Base-by-base conservation (phyloP, 35 echinoderm and acorn worm species). In the Amphiura filiformis region DNA sequence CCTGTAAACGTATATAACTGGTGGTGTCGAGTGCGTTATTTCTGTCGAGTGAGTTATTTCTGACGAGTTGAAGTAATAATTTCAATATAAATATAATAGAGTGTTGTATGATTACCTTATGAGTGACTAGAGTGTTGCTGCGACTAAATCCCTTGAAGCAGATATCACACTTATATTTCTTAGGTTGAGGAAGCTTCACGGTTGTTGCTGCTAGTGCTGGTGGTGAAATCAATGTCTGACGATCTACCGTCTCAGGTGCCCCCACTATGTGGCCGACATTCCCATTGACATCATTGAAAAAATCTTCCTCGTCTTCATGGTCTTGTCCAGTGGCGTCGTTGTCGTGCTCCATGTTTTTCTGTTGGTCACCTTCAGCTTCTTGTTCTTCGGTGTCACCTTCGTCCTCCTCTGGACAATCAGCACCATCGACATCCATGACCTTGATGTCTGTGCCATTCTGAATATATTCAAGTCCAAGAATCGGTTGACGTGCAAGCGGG, bases 91-190 rank as follows among this genome's bases (percentile, higher is more conserved):
- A n/a, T n/a, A n/a, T n/a, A n/a, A n/a, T n/a, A n/a, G n/a, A n/a
- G n/a, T n/a, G n/a, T n/a, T n/a, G n/a, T n/a, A n/a, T n/a, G n/a
- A n/a, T 87, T 90, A 99, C 96, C 90, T 99, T 99, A 44, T 99
- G 96, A 7, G 96, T 99, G 0, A 99, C 96, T 13, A 99, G 76
- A n/a, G 96, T 99, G 76, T 99, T 99, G 77, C 96, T 99, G 33
- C 96, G 88, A 76, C 96, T 99, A 65, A 99, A 99, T 13, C 93
- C 96, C 77, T 99, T 99, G 15, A 90, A 86, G 80, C 96, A 99
- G 0, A 99, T 86, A 64, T 99, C 96, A 85, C 96, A 99, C 0
- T 92, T 94, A 80, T 99, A 99, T 77, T 99, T 99, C 37, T 92
- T 83, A 14, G 90, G 89, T 78, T 94, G 96, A 15, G 93, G 79